Evolutionary conservation across 2,797 vertebrate species (phyloP).

Genomic region (Gallinago stenura): DNA sequence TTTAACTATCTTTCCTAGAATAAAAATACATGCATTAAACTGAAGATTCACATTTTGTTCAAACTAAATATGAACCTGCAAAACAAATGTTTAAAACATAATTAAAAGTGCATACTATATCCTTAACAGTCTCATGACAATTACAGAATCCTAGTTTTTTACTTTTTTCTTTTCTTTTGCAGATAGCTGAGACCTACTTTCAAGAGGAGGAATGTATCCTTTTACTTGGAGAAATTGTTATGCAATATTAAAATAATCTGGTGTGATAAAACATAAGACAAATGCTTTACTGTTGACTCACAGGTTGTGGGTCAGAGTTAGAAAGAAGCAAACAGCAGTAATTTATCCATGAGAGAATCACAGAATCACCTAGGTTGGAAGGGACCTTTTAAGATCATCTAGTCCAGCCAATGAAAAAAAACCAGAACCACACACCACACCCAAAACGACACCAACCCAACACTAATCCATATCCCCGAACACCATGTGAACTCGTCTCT

Average conservation of each 20-base stretch:
- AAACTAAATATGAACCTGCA: background rate
- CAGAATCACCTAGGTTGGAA: too few relatives aligned
- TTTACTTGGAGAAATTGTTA: conserved; percentile 50
- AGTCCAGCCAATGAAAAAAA: too few relatives aligned
- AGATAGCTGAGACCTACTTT: conserved; percentile 95
- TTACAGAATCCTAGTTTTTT: background rate
- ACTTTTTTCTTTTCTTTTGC: conserved; percentile 34
- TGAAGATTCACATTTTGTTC: background rate
- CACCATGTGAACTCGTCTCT: too few relatives aligned
- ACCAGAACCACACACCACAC: too few relatives aligned
- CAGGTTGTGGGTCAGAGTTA: background rate
- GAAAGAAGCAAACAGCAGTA: background rate
- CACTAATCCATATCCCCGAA: too few relatives aligned
- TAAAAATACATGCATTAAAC: background rate
- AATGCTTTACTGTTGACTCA: background rate
- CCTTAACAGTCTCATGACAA: background rate
- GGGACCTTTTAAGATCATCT: too few relatives aligned
- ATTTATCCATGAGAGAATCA: background rate
- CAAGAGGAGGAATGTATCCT: conserved; percentile 96
- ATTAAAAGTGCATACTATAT: background rate
- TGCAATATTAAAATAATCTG: background rate
- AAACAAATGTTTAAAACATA: background rate
- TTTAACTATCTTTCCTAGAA: background rate
- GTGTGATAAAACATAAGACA: background rate
- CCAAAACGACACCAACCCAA: too few relatives aligned